phyloP scores from a whole-genome alignment of 2,888 invertebrate genomes.

The Suillia variegata region DNA sequence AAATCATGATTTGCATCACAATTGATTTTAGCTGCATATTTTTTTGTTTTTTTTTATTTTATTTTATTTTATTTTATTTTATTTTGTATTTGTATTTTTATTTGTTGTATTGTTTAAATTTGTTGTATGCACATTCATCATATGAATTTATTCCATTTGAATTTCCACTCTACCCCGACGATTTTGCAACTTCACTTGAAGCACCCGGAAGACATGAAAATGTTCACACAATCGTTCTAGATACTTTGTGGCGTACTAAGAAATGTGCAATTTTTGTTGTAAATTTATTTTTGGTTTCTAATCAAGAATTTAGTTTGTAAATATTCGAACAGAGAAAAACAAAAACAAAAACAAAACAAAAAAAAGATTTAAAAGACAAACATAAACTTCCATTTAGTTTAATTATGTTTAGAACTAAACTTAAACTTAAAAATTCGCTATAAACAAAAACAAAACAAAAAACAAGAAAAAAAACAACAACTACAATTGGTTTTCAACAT shows the following conservation, averaged over 20 bases:
- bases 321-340: neutral
- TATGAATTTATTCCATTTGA: neutral
- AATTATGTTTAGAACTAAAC: no score
- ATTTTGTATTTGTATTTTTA: neutral
- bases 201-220: no score
- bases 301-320: slow-evolving; percentile 23
- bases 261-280: slow-evolving; percentile 38
- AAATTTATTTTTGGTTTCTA: slow-evolving; percentile 27
- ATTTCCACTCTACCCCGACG: no score
- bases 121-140: neutral
- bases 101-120: no score
- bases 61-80: neutral
- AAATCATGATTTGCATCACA: neutral
- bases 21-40: neutral
- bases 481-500: neutral
- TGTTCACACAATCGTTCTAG: no score
- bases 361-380: neutral
- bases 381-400: neutral
- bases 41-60: neutral
- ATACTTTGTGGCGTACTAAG: no score
- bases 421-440: neutral
- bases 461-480: neutral
- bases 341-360: no score
- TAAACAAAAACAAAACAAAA: neutral
- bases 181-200: no score